Base-by-base conservation (phyloP, 2,797 vertebrate species). In the Sandelia bainsii region DNA sequence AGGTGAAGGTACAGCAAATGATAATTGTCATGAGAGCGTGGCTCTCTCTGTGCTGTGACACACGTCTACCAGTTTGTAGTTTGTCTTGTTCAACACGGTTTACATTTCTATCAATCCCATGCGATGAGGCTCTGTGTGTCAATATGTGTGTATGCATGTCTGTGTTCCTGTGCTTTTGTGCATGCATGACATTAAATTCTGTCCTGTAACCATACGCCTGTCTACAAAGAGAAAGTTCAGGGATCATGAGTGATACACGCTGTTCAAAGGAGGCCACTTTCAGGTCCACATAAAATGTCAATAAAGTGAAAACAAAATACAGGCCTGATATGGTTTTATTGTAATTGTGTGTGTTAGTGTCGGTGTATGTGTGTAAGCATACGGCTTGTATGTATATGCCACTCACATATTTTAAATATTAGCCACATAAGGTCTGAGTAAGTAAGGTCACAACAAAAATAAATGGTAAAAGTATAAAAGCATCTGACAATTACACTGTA, bases 141-240 rank as follows among this genome's bases (percentile, higher is more conserved):
- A 52, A 40, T 54, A 32, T 32, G 29, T 32, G 29, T 8, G 29
- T 32, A 20, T 65, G 34, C 39, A 39, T 32, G 29, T 56, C 12
- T 45, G 45, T 32, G 12, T 46, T 40, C n/a, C 39, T 63, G 50
- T 10, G 46, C 23, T 42, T 63, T 32, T 51, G 56, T 59, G 64
- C 25, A 63, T 68, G 70, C 2, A 42, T 14, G 51, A 57, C 72
- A 62, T 80, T 84, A 70, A 89, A 94, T 87, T 87, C 78, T 87
- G 89, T 83, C 82, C 70, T 77, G 91, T 91, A 94, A 94, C 87
- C 39, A 13, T 83, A 93, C 80, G 90, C 85, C 66, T 54, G 80
- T 82, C 82, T 70, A 62, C 61, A 66, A 76, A 87, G 83, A 75
- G 81, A 87, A 87, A 86, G 89, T 86, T 93, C 81, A 27, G 62